These are phyloP conservation scores for Rhyzopertha dominica DNA, from an alignment of 1,140 invertebrate species.

Conservation along the genomic window DNA sequence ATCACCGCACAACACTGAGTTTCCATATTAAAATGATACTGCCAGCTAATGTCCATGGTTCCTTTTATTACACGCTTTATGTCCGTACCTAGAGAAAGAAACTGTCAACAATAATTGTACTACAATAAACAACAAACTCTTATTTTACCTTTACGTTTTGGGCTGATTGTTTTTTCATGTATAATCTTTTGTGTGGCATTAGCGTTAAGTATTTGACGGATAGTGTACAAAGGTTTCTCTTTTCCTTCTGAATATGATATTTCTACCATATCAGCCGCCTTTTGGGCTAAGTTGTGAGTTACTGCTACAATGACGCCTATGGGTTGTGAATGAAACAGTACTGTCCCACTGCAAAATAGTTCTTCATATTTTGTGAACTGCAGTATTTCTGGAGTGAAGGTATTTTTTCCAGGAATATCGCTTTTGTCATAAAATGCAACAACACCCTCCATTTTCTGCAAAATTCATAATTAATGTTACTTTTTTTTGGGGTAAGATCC, in stretches of 20 bases:
- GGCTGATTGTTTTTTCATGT: constrained; percentile 20
- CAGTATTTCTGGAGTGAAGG: constrained; percentile 44
- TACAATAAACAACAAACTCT: not conserved
- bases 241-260: constrained; percentile 55
- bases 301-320: constrained; percentile 66
- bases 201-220: constrained; percentile 51
- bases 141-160: constrained; percentile 29
- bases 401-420: constrained; percentile 71
- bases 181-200: constrained; percentile 21
- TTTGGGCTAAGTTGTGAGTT: constrained; percentile 54
- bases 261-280: constrained; percentile 60
- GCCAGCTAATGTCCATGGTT: constrained; percentile 43
- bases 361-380: constrained; percentile 46
- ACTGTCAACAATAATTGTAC: not conserved
- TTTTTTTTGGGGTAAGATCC: too few species aligned
- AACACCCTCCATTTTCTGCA: constrained; percentile 62
- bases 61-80: constrained; percentile 46
- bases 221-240: constrained; percentile 54
- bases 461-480: too few species aligned
- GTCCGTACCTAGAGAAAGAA: constrained; percentile 22
- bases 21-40: constrained; percentile 62
- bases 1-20: constrained; percentile 57
- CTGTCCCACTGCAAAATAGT: constrained; percentile 49
- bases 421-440: constrained; percentile 65
- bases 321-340: constrained; percentile 66